phyloP scores from a whole-genome alignment of 1,140 invertebrate genomes.

The Penaeus japonicus region DNA sequence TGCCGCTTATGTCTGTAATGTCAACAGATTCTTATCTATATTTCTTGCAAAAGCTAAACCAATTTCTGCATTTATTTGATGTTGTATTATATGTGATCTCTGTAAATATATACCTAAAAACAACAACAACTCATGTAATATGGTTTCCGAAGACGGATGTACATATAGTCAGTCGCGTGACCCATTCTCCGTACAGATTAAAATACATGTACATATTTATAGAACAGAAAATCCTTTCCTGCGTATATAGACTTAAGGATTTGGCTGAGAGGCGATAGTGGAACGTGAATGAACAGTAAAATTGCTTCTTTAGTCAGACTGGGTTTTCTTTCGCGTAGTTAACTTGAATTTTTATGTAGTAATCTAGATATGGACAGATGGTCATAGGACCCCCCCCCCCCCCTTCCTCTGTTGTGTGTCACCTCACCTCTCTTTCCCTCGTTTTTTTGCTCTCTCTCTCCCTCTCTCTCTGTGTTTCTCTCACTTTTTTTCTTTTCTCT shows the following conservation, averaged over 20 bases:
- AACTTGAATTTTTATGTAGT: slow-evolving; percentile 8
- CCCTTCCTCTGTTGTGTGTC: not conserved
- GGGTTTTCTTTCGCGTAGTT: slow-evolving; percentile 23
- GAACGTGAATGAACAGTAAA: not conserved
- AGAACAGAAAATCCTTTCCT: slow-evolving; percentile 13
- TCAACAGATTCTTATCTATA: slow-evolving; percentile 41
- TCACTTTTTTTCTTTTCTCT: no score
- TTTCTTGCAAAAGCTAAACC: slow-evolving; percentile 24
- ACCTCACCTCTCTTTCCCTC: not conserved
- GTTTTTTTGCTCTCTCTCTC: no score
- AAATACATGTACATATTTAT: slow-evolving; percentile 41
- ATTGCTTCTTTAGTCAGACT: slow-evolving; percentile 19
- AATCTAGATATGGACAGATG: slow-evolving; percentile 24
- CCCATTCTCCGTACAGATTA: not conserved
- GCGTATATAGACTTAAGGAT: slow-evolving; percentile 31
- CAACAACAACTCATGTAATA: not conserved
- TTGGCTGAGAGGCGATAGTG: slow-evolving; percentile 33
- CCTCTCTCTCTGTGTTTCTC: no score
- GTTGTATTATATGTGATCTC: slow-evolving; percentile 56
- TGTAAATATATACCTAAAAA: slow-evolving; percentile 32
- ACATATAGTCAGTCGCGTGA: not conserved
- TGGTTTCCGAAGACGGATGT: not conserved
- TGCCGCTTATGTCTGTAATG: slow-evolving; percentile 46
- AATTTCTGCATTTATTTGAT: slow-evolving; percentile 40
- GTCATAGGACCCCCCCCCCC: not conserved